A percentile compares a stretch with the other conserved stretches of the same genome.
These are phyloP conservation scores for Stenopsyche tienmushanensis DNA, from an alignment of 1,140 invertebrate genomes.

Conservation along the genomic window DNA sequence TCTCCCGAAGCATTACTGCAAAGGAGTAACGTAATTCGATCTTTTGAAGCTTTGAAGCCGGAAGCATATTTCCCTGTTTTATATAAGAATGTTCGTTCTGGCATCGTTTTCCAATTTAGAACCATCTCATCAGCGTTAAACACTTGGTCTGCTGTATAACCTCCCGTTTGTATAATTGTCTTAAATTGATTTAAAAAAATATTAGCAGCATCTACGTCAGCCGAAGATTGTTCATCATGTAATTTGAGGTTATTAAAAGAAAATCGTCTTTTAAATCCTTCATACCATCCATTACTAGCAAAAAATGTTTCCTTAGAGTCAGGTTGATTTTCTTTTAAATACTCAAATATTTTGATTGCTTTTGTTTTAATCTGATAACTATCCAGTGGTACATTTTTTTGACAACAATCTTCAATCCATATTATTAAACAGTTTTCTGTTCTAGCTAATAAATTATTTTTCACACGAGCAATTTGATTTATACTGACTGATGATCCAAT, in stretches of 20 bases:
- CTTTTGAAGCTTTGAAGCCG: too few relatives aligned
- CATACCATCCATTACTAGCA: constrained; percentile 11
- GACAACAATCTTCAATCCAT: constrained; percentile 8
- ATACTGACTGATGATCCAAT: neutral
- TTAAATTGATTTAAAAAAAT: too few relatives aligned
- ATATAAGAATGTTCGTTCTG: too few relatives aligned
- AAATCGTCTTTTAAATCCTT: constrained; percentile 9
- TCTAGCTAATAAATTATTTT: constrained; percentile 13
- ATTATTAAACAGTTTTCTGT: constrained; percentile 4
- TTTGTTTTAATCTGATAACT: neutral
- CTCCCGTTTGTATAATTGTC: too few relatives aligned
- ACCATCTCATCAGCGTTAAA: too few relatives aligned
- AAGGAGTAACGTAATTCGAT: too few relatives aligned
- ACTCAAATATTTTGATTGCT: neutral
- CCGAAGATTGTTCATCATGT: neutral
- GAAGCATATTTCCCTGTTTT: too few relatives aligned
- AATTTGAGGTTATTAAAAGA: neutral
- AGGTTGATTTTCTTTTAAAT: neutral
- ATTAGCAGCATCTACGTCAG: too few relatives aligned
- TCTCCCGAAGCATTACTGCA: too few relatives aligned
- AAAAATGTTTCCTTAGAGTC: neutral
- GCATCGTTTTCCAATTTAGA: too few relatives aligned
- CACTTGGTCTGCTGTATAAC: too few relatives aligned
- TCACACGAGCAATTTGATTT: neutral
- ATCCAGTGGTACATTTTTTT: neutral